phyloP scores from a whole-genome alignment of 2,888 invertebrate genomes.

The Dryobotodes eremita region DNA sequence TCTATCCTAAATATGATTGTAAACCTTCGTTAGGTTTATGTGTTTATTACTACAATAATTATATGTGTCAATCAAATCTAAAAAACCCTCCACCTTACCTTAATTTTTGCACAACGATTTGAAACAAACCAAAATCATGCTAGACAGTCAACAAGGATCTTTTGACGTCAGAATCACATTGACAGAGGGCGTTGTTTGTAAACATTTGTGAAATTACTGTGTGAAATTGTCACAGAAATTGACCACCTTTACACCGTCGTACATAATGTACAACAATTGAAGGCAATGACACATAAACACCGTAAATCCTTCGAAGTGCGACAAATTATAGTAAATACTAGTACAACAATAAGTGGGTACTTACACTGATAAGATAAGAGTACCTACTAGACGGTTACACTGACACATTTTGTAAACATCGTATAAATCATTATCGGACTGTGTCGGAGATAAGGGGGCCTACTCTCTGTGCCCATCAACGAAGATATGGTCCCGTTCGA shows the following conservation, averaged over 20 bases:
- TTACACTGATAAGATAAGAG: slow-evolving; percentile 43
- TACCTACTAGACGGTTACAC: slow-evolving; percentile 43
- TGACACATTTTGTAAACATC: slow-evolving; percentile 49
- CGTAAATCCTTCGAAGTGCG: slow-evolving; percentile 9
- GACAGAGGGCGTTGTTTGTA: too few relatives aligned
- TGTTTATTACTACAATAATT: too few relatives aligned
- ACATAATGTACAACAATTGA: neutral
- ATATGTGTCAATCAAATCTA: too few relatives aligned
- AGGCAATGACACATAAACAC: slow-evolving; percentile 20
- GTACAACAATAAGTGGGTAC: slow-evolving; percentile 9
- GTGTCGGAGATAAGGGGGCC: slow-evolving; percentile 31
- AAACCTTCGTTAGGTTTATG: too few relatives aligned
- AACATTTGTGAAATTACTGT: too few relatives aligned
- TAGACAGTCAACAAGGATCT: neutral
- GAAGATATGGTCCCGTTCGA: too few relatives aligned
- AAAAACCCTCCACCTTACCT: neutral
- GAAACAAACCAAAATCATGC: neutral
- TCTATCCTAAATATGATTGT: too few relatives aligned
- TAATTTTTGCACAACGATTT: neutral
- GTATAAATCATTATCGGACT: slow-evolving; percentile 19
- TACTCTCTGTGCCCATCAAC: too few relatives aligned
- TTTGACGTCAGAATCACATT: too few relatives aligned
- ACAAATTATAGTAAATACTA: slow-evolving; percentile 38
- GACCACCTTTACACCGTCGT: too few relatives aligned
- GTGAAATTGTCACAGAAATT: too few relatives aligned